Evolutionary conservation across 2,113 vertebrate species (phyloP), one percentile per base, ranked within the genome.

Genomic region (Hiodon tergisus): DNA sequence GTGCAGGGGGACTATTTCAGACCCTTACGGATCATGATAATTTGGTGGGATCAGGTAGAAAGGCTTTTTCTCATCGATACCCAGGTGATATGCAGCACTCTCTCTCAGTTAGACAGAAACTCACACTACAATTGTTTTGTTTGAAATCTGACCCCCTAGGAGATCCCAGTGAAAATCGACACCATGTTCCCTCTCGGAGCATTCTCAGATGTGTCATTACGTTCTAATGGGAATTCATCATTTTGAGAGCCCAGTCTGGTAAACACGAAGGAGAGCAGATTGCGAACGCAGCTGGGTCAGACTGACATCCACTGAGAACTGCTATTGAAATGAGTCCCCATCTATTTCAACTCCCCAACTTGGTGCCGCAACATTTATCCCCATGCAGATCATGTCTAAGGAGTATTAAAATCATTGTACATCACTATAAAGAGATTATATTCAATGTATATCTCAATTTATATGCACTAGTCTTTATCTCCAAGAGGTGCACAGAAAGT

Each of bases 211-310:
- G 60, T 63, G 72, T 78, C 70, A 77, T 58, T 75, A 75, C 16
- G 70, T 65, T 62, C 70, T 77, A 77, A 66, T 77, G 76, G 70
- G 62, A 77, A 65, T 66, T 77, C 69, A 65, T 70, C 58, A 62
- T 53, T 67, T 58, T 54, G 16, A 31, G 76, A 65, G 62, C 61
- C 70, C 46, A 59, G 52, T 53, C 73, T 57, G 54, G 70, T 71
- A 77, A 77, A 77, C 70, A 72, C 52, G 63, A 51, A 50, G 62
- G 71, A 51, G 69, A 66, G 67, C 70, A 73, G 77, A 78, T 77
- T 71, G 76, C 81, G 83, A 83, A 83, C 78, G 83, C 83, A 83
- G 83, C 83, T 84, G 83, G 77, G 73, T 16, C 55, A 71, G 54
- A 79, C 48, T 31, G 10, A 4, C 48, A 67, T 10, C 59, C 54